Evolutionary conservation across 2,797 vertebrate genomes (phyloP).

Genomic region (Cetoscarus ocellatus): DNA sequence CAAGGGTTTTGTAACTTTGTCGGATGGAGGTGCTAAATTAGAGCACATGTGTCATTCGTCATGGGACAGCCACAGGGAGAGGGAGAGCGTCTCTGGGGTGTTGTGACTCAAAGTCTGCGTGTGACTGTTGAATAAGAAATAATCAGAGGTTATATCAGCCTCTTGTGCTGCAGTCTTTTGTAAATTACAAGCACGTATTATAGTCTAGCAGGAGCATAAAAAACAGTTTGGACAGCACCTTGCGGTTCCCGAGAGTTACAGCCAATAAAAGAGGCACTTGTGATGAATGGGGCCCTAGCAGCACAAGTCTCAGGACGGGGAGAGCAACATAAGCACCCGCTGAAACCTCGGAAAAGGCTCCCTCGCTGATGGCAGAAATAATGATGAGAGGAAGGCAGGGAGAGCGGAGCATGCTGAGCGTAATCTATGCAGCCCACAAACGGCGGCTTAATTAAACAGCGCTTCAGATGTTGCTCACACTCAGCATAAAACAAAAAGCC

Average conservation of each 20-base stretch:
- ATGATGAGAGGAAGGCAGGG: constrained; percentile 50
- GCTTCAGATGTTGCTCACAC: constrained; percentile 52
- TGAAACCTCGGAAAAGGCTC: constrained; percentile 46
- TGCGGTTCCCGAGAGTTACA: constrained; percentile 36
- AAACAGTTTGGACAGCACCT: constrained; percentile 29
- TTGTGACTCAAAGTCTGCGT: constrained; percentile 38
- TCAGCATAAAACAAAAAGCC: constrained; percentile 50
- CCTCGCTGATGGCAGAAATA: constrained; percentile 51
- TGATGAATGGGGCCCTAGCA: constrained; percentile 43
- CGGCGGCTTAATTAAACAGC: constrained; percentile 60
- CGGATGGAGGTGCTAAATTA: constrained; percentile 18
- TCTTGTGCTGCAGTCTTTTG: not conserved
- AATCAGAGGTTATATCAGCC: constrained; percentile 7
- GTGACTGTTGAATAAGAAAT: constrained; percentile 25
- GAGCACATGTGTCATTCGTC: constrained; percentile 11
- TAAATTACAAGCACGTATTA: constrained; percentile 13
- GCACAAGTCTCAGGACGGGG: constrained; percentile 34
- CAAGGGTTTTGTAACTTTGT: not conserved
- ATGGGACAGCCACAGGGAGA: constrained; percentile 21
- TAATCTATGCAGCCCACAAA: constrained; percentile 66
- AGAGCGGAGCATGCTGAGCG: constrained; percentile 30
- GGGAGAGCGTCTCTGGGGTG: constrained; percentile 9
- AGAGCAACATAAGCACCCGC: constrained; percentile 40
- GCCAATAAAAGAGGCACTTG: constrained; percentile 49
- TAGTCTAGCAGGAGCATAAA: constrained; percentile 17